Percentiles rank a stretch among this genome's conserved stretches.
phyloP scores from a whole-genome alignment of 2,113 vertebrate genomes.

The Lepisosteus oculatus region DNA sequence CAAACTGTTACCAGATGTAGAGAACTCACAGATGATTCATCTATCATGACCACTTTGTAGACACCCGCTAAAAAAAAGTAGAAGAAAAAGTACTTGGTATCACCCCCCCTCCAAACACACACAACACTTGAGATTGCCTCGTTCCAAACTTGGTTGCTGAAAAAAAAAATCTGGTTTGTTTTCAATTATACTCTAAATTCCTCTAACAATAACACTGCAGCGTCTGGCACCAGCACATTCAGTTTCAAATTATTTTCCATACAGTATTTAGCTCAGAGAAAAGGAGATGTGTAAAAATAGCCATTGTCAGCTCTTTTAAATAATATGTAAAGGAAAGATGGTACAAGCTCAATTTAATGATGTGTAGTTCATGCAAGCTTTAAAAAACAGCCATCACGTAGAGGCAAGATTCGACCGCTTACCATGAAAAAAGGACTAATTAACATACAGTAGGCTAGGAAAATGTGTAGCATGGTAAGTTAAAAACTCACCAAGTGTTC shows the following conservation, averaged over 20 bases:
- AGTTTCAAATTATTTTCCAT: background rate
- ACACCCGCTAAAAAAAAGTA: conserved; percentile 65
- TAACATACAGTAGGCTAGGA: too few species aligned
- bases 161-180: conserved; percentile 53
- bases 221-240: conserved; percentile 66
- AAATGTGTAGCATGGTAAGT: too few species aligned
- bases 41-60: conserved; percentile 70
- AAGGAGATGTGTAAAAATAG: background rate
- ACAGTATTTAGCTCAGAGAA: background rate
- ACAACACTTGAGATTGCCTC: conserved; percentile 29
- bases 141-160: conserved; percentile 30
- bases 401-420: too few species aligned
- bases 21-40: conserved; percentile 75
- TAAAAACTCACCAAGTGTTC: too few species aligned
- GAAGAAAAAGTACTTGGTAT: conserved; percentile 41
- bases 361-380: too few species aligned
- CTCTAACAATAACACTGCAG: conserved; percentile 63
- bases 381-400: too few species aligned
- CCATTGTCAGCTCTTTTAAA: background rate
- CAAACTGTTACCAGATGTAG: conserved; percentile 84
- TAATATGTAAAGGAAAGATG: too few species aligned
- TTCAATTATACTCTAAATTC: conserved; percentile 74
- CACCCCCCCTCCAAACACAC: conserved; percentile 32
- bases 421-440: too few species aligned
- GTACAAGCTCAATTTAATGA: too few species aligned